Evolutionary conservation across 2,797 vertebrate species (phyloP), one percentile per base, ranked within the genome.

Genomic region (Steatocranus sp.): DNA sequence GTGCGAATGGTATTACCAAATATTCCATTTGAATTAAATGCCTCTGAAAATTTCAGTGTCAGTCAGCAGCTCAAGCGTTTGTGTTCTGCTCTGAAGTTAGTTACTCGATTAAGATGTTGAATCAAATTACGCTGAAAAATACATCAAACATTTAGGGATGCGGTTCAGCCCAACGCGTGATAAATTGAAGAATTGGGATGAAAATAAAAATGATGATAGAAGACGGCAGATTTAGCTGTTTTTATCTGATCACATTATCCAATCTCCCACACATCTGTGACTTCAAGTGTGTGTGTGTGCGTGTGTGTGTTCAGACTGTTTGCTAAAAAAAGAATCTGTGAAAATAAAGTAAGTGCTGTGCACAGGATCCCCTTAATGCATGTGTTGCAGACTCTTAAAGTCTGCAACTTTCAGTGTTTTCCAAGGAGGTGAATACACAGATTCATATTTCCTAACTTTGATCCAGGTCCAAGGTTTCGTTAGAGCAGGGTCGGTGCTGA

Each of bases 231-330:
- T 80, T 34, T 4, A 7, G 9, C 18, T 50, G 10, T 32, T 81
- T 85, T 90, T 56, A 83, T 90, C 80, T 74, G 79, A 88, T 87
- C 32, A 17, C 68, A 46, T 76, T 61, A 75, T 76, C 36, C 27
- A 30, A 79, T 83, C 36, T 84, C 63, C 17, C 73, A 79, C 61
- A 76, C 61, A 77, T 79, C 76, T 34, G 25, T 51, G 58, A 36
- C 58, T 73, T 84, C 73, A 85, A 82, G 41, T 46, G 41, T 43
- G 51, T 53, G 20, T 63, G 9, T 9, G 8, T 49, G 34, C 38
- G 17, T 25, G 30, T 7, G 56, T 2, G 32, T 5, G 8, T 25
- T 68, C 50, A 70, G 15, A 49, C 20, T 36, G 11, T 46, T 41
- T 63, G 25, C 48, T 46, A 83, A 63, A 84, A 84, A 53, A 48